phyloP scores from a whole-genome alignment of 2,888 invertebrate genomes.

The Agrochola circellaris region DNA sequence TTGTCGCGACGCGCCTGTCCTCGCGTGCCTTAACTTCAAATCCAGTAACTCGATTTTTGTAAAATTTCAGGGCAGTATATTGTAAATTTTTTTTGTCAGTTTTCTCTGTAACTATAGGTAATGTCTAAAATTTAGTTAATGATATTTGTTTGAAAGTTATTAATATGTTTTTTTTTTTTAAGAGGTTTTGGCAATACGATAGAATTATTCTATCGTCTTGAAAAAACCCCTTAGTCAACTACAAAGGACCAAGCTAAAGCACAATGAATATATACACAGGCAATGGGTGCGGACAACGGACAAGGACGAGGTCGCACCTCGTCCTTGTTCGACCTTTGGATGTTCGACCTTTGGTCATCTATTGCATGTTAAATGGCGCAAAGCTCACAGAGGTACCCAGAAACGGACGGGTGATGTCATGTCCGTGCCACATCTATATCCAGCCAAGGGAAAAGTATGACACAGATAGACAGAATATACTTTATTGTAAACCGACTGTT shows the following conservation, averaged over 20 bases:
- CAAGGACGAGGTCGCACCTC: background rate
- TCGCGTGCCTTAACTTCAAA: background rate
- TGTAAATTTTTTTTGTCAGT: no score
- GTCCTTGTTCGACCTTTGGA: no score
- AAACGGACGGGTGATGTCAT: background rate
- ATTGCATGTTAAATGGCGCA: background rate
- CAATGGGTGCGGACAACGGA: background rate
- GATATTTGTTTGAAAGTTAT: background rate
- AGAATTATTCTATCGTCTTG: background rate
- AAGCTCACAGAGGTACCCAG: background rate
- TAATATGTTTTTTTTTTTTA: no score
- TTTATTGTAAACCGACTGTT: background rate
- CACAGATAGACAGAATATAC: no score
- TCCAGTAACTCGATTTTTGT: background rate
- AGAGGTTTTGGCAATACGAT: background rate
- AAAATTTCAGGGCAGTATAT: background rate
- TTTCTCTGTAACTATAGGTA: background rate
- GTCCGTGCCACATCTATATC: background rate
- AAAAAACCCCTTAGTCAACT: background rate
- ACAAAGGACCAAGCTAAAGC: background rate
- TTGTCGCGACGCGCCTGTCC: no score
- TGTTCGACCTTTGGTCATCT: constrained; percentile 1
- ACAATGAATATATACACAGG: background rate
- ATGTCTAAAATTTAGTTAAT: background rate
- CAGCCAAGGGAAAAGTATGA: background rate